These are phyloP conservation scores for Paramormyrops kingsleyae DNA, from an alignment of 2,113 vertebrate genomes.

Conservation along the genomic window DNA sequence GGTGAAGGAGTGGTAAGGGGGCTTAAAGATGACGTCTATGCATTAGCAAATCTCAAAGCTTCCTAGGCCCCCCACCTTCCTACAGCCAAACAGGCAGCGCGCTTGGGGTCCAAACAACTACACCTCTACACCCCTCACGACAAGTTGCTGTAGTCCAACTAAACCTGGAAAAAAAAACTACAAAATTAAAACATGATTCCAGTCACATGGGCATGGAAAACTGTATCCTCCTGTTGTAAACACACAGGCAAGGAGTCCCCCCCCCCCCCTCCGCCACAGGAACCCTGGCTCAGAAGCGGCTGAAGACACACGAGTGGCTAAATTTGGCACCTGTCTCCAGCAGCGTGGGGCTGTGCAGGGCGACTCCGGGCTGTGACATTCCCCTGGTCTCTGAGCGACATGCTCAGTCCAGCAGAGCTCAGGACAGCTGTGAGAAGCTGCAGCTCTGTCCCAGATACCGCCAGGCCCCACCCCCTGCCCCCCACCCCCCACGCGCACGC, in stretches of 20 bases:
- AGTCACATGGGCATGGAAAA: neutral
- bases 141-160: neutral
- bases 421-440: slow-evolving; percentile 17
- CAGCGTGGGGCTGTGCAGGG: slow-evolving; percentile 58
- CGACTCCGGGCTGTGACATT: slow-evolving; percentile 59
- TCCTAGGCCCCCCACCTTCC: neutral
- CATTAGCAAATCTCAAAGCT: neutral
- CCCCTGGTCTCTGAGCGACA: slow-evolving; percentile 43
- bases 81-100: neutral
- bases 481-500: slow-evolving; percentile 22
- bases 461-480: slow-evolving; percentile 3
- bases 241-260: too few relatives aligned
- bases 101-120: neutral
- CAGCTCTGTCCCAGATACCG: slow-evolving; percentile 19
- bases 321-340: slow-evolving; percentile 59
- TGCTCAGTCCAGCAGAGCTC: slow-evolving; percentile 15
- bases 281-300: neutral
- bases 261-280: neutral
- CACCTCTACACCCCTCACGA: neutral
- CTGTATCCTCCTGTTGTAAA: neutral
- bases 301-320: neutral
- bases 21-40: neutral
- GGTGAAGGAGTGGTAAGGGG: neutral
- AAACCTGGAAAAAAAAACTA: neutral
- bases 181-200: neutral